phyloP scores from a whole-genome alignment of 1,140 invertebrate species.

The Latrodectus geometricus region DNA sequence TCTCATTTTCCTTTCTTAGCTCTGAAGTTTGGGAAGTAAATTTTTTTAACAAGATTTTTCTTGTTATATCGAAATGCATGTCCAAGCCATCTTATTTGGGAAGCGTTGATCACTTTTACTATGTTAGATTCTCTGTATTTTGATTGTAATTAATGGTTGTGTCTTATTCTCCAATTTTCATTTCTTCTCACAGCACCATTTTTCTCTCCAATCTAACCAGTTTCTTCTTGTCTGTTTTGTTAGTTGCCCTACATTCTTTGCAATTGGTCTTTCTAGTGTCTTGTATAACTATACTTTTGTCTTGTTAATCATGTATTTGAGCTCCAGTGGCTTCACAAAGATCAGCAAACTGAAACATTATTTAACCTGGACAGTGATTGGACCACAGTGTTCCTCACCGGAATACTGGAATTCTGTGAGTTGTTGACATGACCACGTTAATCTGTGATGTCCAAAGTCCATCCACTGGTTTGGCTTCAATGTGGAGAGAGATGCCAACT shows the following conservation, averaged over 20 bases:
- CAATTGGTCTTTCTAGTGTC: not conserved
- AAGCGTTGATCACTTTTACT: not conserved
- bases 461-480: too few relatives aligned
- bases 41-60: not conserved
- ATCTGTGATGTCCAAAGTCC: too few relatives aligned
- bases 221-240: not conserved
- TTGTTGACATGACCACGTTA: too few relatives aligned
- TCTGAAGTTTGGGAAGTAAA: not conserved
- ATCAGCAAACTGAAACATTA: too few relatives aligned
- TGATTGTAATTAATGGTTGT: not conserved
- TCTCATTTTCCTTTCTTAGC: not conserved
- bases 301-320: not conserved
- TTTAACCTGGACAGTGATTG: too few relatives aligned
- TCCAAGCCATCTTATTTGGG: not conserved
- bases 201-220: not conserved
- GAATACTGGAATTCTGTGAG: too few relatives aligned
- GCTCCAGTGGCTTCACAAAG: too few relatives aligned
- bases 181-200: not conserved
- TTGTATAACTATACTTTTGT: not conserved
- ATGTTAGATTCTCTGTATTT: not conserved
- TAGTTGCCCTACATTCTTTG: not conserved
- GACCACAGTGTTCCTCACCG: too few relatives aligned
- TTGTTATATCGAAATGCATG: not conserved
- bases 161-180: not conserved
- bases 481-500: too few relatives aligned